Base-by-base conservation (phyloP, 2,113 vertebrate genomes). In the Pandion haliaetus region DNA sequence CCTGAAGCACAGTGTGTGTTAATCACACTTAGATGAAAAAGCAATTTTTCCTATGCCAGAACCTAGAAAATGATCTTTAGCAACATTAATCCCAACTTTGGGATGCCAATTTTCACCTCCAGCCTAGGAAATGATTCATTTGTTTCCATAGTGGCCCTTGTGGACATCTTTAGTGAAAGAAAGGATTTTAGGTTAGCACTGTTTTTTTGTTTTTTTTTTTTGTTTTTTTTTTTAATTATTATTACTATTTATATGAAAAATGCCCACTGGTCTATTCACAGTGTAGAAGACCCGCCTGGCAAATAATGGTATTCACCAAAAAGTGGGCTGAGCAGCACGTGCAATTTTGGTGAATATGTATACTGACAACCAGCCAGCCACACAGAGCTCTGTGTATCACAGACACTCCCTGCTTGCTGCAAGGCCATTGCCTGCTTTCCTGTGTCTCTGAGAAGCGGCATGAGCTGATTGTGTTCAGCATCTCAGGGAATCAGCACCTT, bases 371-470 rank as follows among this genome's bases (percentile, higher is more conserved):
- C 20, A 57, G 19, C 10, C 1, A 1, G 59, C 47, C 54, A 26
- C 18, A 2, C 26, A 29, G 16, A 62, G 34, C 61, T 57, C 49
- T 40, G 26, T 8, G 24, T 10, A 11, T 17, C n/a, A 8, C n/a
- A n/a, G 66, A 38, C 17, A 57, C 0, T 1, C 28, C 14, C 74
- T 50, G 24, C n/a, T 31, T 3, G 1, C 45, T 36, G 17, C 14
- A 12, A 45, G n/a, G 66, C 50, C 66, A 36, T 12, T 3, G 1
- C 25, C 34, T 47, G 42, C 50, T 3, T 23, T 17, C n/a, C 73
- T 40, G n/a, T 8, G 40, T 57, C 31, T 57, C 73, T 17, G 17
- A 28, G 21, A 10, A 63, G 50, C 4, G 0, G 6, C 73, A 42
- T 1, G 17, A 86, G 17, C n/a, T 31, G 40, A 63, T 12, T 0